Evolutionary conservation across 2,888 invertebrate genomes (phyloP), one percentile per base, ranked within the genome.

Genomic region (Cerceris rybyensis): DNA sequence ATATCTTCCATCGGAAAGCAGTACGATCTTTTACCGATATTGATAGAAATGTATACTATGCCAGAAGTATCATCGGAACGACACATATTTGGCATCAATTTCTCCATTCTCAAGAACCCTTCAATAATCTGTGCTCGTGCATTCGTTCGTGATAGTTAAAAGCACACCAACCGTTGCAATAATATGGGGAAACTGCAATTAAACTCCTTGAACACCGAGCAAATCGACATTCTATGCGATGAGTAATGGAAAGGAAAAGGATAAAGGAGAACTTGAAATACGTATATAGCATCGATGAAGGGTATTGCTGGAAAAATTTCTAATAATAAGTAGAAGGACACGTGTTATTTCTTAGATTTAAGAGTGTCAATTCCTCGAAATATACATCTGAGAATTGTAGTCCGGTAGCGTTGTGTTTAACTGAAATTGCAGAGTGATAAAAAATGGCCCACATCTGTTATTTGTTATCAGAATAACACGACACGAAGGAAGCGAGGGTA

Each of bases 71-170:
- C 75, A 43, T 61, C 39, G 59, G 14, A 49, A 46, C 58, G 49
- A 28, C 81, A 81, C 83, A 78, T 81, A 73, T 52, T 46, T 57
- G 17, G 78, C 78, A 81, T 85, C 78, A 80, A 76, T 85, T 86
- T 81, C 81, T 78, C 78, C 59, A 81, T 83, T 80, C 70, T 52
- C 75, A 17, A 66, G 57, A 63, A 65, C 61, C 68, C 69, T 77
- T 67, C 78, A 70, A 76, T 85, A 85, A 28, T 28, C 28, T 28
- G 28, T 28, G 28, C 28, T 28, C 28, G 28, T 28, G 28, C 28
- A 28, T 28, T 28, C 4, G 28, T 28, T 28, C 75, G 75, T 65
- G 66, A 75, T 69, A 46, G 69, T 72, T 75, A 78, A 57, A 50
- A 17, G 69, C 54, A 64, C 70, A 41, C 70, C 69, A 65, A 64